Conservation (phyloP, 2,797 vertebrate genomes). For the Hoplostethus mediterraneus region DNA sequence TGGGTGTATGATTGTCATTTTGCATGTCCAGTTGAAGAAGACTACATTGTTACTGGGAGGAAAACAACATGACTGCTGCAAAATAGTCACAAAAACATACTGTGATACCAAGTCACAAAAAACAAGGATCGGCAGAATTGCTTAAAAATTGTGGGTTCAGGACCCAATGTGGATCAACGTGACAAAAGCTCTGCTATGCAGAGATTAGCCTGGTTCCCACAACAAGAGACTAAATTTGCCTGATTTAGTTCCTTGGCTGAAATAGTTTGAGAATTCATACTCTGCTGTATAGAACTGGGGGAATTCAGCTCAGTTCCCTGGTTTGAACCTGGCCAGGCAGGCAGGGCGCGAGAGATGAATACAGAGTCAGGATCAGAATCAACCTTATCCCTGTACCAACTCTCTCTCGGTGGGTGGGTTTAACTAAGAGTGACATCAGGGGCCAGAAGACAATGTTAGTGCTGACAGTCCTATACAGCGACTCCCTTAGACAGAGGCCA, state of each 20-base stretch:
- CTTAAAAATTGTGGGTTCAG: neutral
- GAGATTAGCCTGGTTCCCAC: neutral
- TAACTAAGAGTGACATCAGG: conserved; percentile 78
- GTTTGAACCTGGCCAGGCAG: conserved; percentile 28
- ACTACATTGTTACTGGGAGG: neutral
- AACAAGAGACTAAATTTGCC: neutral
- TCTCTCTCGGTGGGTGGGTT: conserved; percentile 69
- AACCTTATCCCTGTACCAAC: conserved; percentile 37
- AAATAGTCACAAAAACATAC: neutral
- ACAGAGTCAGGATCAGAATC: conserved; percentile 44
- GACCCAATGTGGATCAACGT: no score
- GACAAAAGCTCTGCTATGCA: no score
- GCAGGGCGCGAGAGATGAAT: conserved; percentile 34
- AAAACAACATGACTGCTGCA: neutral
- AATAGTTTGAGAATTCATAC: neutral
- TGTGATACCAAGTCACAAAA: neutral
- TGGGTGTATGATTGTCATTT: neutral
- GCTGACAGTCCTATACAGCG: conserved; percentile 79
- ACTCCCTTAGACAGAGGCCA: conserved; percentile 73
- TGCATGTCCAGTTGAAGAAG: neutral
- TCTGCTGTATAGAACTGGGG: neutral
- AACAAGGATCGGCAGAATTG: neutral
- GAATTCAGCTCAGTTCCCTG: neutral
- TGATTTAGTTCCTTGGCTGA: neutral
- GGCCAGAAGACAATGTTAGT: conserved; percentile 84